phyloP scores from a whole-genome alignment of 2,888 invertebrate genomes.

The Temnothorax ravouxi region DNA sequence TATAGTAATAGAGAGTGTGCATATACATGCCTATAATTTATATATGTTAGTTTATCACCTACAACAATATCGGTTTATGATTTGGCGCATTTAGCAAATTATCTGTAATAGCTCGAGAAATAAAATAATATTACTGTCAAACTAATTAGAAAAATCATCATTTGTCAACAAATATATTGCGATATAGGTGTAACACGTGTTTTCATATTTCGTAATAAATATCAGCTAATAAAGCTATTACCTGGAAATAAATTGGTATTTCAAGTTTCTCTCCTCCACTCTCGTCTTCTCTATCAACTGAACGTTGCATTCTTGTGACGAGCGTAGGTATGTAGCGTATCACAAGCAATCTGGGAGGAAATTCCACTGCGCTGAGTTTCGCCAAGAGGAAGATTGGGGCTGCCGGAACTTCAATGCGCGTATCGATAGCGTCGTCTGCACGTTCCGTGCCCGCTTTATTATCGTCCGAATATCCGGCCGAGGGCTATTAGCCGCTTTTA shows the following conservation, averaged over 20 bases:
- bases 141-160: background rate
- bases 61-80: background rate
- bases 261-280: background rate
- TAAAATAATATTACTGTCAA: background rate
- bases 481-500: constrained; percentile 72
- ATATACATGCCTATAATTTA: background rate
- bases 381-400: constrained; percentile 28
- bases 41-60: background rate
- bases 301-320: constrained; percentile 22
- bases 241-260: background rate
- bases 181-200: no score
- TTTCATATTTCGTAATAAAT: background rate
- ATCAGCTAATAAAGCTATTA: background rate
- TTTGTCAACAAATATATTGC: background rate
- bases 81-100: background rate
- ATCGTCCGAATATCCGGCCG: constrained; percentile 64
- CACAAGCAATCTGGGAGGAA: constrained; percentile 27
- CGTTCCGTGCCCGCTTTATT: constrained; percentile 52
- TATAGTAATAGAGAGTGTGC: background rate
- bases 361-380: constrained; percentile 27
- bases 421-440: constrained; percentile 59
- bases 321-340: constrained; percentile 12
- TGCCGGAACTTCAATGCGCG: constrained; percentile 21
- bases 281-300: background rate
- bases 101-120: background rate